A percentile compares a stretch with the other conserved stretches of the same genome.
These are phyloP conservation scores for Drosophila fulvimacula DNA, from an alignment of 2,888 invertebrate species.

Conservation along the genomic window DNA sequence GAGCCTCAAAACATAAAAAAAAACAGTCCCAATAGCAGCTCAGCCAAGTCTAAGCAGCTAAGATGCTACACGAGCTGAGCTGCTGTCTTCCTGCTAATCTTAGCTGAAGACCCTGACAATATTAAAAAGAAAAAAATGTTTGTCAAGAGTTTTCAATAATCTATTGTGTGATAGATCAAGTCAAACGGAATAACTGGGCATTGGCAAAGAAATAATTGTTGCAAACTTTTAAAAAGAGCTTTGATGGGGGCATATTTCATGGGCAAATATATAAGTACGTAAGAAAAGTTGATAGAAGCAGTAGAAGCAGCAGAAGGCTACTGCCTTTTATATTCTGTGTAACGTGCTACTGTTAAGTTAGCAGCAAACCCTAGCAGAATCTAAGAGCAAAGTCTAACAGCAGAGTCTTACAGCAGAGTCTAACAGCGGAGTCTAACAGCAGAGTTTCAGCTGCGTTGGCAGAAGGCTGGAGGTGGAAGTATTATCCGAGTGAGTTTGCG, in stretches of 20 bases:
- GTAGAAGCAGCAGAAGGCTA: no score
- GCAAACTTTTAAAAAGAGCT: neutral
- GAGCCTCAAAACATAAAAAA: constrained; percentile 5
- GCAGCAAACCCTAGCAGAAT: no score
- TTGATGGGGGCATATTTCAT: neutral
- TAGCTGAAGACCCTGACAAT: neutral
- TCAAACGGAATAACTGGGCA: constrained; percentile 2
- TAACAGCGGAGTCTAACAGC: no score
- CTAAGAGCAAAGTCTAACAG: no score
- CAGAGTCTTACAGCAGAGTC: no score
- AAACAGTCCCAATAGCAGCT: constrained; percentile 7
- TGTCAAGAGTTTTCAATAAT: constrained; percentile 1
- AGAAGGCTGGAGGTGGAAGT: no score
- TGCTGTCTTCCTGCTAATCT: neutral
- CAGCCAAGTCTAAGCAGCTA: constrained; percentile 13
- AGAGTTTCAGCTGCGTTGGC: no score
- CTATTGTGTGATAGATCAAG: neutral
- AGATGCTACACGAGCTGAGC: neutral
- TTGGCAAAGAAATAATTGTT: neutral
- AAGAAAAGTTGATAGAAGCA: no score
- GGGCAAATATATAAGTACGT: neutral
- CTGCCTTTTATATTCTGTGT: no score
- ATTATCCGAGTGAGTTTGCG: no score
- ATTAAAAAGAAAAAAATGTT: neutral
- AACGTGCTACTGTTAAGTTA: no score